Evolutionary conservation across 2,888 invertebrate species (phyloP).

Genomic region (Dilophus febrilis): DNA sequence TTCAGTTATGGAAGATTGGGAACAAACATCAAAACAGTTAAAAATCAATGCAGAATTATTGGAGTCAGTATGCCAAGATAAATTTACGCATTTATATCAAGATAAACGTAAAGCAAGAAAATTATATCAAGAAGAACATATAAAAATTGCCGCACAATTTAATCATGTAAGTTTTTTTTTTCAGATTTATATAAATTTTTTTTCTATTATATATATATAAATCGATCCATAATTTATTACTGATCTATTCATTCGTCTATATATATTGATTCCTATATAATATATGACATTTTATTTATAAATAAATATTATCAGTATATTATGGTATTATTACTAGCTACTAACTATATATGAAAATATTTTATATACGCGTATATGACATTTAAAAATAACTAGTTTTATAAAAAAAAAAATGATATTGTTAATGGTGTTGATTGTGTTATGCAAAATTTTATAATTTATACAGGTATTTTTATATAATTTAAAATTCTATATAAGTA

Average conservation of each 20-base stretch:
- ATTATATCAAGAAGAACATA: constrained; percentile 76
- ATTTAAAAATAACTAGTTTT: too few relatives aligned
- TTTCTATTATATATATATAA: neutral
- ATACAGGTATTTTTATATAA: too few relatives aligned
- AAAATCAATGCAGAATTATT: constrained; percentile 73
- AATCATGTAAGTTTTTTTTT: constrained; percentile 44
- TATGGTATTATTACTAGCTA: too few relatives aligned
- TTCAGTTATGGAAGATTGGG: constrained; percentile 76
- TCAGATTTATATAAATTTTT: neutral
- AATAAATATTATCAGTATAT: neutral
- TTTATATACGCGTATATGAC: too few relatives aligned
- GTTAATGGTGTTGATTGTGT: too few relatives aligned
- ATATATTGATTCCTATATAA: too few relatives aligned
- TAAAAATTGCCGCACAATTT: constrained; percentile 63
- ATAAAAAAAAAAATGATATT: too few relatives aligned
- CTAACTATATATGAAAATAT: too few relatives aligned
- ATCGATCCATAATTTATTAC: too few relatives aligned
- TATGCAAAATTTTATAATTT: too few relatives aligned
- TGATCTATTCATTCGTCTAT: too few relatives aligned
- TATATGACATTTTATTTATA: neutral
- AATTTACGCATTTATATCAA: constrained; percentile 60
- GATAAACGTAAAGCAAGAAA: constrained; percentile 79
- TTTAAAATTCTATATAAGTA: too few relatives aligned
- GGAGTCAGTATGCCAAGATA: constrained; percentile 66
- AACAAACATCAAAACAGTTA: constrained; percentile 65